Conservation (phyloP, 2,113 vertebrate species). For the Ceratotherium simum region DNA sequence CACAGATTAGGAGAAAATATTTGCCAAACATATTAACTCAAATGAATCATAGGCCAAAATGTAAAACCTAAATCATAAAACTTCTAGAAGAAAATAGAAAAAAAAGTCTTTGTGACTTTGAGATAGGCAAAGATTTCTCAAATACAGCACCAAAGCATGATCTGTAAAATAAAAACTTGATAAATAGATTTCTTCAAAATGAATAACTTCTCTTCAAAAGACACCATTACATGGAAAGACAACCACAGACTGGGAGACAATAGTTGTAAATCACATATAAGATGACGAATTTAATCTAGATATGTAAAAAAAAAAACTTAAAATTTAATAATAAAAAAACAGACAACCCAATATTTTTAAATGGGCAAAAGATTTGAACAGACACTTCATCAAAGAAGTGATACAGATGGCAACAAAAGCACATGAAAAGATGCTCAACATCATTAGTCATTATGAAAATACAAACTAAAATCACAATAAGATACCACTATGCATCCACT, state of each 20-base stretch:
- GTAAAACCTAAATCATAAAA: background rate
- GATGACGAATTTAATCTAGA: background rate
- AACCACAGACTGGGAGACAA: background rate
- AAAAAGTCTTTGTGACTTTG: background rate
- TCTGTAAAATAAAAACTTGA: background rate
- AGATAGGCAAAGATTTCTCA: slow-evolving; percentile 19
- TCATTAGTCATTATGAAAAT: background rate
- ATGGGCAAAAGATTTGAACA: background rate
- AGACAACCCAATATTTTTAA: background rate
- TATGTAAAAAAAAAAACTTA: background rate
- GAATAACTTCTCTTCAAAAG: background rate
- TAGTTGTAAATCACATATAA: background rate
- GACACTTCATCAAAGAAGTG: background rate
- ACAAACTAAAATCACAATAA: background rate
- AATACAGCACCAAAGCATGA: background rate
- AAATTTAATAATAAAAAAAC: background rate
- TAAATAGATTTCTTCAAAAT: background rate
- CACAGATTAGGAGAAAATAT: background rate
- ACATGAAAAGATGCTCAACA: background rate
- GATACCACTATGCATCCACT: background rate
- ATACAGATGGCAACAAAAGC: background rate
- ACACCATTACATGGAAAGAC: background rate
- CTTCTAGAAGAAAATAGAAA: background rate
- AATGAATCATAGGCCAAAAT: background rate
- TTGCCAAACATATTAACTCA: background rate